Conservation (phyloP, 2,113 vertebrate species). For the Sorex araneus region DNA sequence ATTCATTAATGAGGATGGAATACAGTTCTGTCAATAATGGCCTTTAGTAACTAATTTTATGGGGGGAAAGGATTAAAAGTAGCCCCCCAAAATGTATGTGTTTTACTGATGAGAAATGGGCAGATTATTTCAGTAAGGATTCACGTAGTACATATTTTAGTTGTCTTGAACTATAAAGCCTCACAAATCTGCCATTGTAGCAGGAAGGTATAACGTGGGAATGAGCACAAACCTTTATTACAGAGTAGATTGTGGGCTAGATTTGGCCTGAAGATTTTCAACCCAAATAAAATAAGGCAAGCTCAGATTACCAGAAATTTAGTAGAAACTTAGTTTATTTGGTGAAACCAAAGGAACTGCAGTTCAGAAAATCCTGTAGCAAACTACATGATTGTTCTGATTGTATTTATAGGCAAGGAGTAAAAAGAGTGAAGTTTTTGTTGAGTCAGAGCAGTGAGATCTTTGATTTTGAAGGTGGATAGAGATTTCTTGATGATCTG, state of each 20-base stretch:
- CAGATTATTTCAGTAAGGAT: neutral
- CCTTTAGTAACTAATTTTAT: neutral
- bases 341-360: neutral
- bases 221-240: neutral
- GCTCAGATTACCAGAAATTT: neutral
- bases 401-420: neutral
- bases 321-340: neutral
- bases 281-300: neutral
- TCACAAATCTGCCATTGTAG: neutral
- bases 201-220: neutral
- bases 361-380: neutral
- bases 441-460: no score
- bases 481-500: neutral
- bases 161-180: no score
- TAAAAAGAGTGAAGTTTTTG: neutral
- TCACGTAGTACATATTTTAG: conserved; percentile 18
- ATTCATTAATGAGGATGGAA: neutral
- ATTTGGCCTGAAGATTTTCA: neutral
- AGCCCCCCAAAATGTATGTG: neutral
- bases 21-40: neutral
- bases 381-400: neutral
- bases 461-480: no score
- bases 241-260: neutral
- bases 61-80: neutral
- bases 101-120: neutral